Evolutionary conservation across 1,140 invertebrate genomes (phyloP).

Genomic region (Archivesica marissinica): DNA sequence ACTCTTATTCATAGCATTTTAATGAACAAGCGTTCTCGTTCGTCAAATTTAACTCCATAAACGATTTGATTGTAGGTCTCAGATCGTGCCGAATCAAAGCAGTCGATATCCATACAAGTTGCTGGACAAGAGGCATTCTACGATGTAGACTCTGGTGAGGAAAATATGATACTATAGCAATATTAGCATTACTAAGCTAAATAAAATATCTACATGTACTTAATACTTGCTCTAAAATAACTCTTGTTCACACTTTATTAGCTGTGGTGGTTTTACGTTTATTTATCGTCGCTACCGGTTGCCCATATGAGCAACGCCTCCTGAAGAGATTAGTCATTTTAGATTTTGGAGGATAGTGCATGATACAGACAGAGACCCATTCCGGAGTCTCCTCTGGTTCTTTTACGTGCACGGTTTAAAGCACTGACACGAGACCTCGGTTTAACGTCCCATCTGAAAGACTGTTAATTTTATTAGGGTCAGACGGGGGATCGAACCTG

Average conservation of each 20-base stretch:
- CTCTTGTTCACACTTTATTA: neutral
- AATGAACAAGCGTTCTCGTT: too few relatives aligned
- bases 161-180: neutral
- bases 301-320: neutral
- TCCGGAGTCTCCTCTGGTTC: too few relatives aligned
- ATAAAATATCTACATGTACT: neutral
- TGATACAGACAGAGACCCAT: too few relatives aligned
- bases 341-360: too few relatives aligned
- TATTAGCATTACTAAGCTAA: neutral
- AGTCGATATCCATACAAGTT: conserved; percentile 57
- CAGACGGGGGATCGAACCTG: too few relatives aligned
- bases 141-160: conserved; percentile 65
- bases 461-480: too few relatives aligned
- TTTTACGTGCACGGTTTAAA: too few relatives aligned
- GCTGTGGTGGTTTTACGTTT: neutral
- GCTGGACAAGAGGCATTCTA: conserved; percentile 68
- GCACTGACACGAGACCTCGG: too few relatives aligned
- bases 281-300: neutral
- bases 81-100: neutral
- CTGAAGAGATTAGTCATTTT: neutral
- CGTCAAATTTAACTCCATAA: too few relatives aligned
- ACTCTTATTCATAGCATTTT: too few relatives aligned
- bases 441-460: too few relatives aligned
- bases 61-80: neutral
- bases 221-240: neutral